Evolutionary conservation across 2,113 vertebrate genomes (phyloP), one percentile per base, ranked within the genome.

Genomic region (Ptychochromis oligacanthus): DNA sequence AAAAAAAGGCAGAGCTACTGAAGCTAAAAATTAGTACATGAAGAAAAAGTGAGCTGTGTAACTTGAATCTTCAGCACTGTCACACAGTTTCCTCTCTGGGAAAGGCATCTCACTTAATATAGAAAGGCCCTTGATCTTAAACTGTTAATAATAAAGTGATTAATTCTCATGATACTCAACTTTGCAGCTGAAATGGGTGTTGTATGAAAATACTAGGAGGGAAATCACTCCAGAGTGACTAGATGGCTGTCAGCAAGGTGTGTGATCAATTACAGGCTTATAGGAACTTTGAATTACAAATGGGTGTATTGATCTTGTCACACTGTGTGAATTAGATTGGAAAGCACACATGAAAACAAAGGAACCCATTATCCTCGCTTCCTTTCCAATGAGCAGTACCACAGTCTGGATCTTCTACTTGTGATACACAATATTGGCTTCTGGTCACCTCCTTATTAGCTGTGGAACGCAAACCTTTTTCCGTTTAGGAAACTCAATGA

Each of bases 81-180:
- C 58, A 38, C 54, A n/a, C n/a, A 64, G 49, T 38, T 24, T 5
- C 2, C 65, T 58, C 56, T 12, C 5, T 34, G 59, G 56, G 46
- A 77, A 65, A 77, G 38, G 26, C n/a, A 0, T 77, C 52, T 77
- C 56, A 22, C 52, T 88, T 74, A 64, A 83, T 83, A 38, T 52
- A n/a, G 6, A 52, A n/a, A 85, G 55, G 59, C 59, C 49, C 60
- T 85, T 82, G 61, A 80, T 82, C 58, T 74, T 70, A 74, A 76
- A 75, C 70, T 58, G 36, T 78, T 76, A 87, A 87, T 85, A 75
- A 81, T 79, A 59, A 81, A 64, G 64, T 70, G 55, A 83, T 79
- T 81, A 43, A 59, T 74, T 83, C 15, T 76, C 70, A 80, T 61
- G 77, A 61, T 62, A 55, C 46, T 82, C 57, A 72, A 61, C 75